Evolutionary conservation across 2,113 vertebrate species (phyloP).

Genomic region (Tiliqua scincoides): DNA sequence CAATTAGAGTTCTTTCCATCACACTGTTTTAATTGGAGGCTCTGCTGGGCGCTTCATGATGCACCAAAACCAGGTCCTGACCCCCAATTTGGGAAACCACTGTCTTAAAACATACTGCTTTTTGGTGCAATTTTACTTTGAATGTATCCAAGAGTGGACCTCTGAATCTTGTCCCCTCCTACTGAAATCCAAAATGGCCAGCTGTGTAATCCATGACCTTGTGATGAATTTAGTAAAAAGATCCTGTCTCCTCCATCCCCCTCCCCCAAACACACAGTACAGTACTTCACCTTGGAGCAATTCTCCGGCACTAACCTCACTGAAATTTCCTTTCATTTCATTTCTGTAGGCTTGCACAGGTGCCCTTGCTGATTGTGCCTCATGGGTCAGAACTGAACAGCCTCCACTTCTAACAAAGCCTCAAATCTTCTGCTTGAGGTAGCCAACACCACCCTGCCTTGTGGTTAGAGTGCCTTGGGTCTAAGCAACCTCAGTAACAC

Average conservation of each 20-base stretch:
- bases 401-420: not conserved
- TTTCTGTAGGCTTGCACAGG: not conserved
- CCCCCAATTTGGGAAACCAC: too few relatives aligned
- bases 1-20: too few relatives aligned
- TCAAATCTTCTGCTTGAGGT: not conserved
- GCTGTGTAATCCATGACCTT: not conserved
- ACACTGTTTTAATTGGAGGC: too few relatives aligned
- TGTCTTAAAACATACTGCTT: too few relatives aligned
- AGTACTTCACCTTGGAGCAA: not conserved
- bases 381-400: not conserved
- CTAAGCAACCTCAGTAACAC: not conserved
- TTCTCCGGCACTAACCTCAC: not conserved
- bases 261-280: not conserved
- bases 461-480: not conserved
- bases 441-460: not conserved
- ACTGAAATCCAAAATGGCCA: not conserved
- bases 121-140: too few relatives aligned
- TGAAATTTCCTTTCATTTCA: not conserved
- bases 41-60: too few relatives aligned
- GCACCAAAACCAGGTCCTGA: too few relatives aligned
- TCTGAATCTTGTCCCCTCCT: not conserved
- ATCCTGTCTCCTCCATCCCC: not conserved
- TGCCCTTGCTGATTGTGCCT: not conserved
- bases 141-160: not conserved
- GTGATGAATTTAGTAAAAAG: not conserved